Evolutionary conservation across 2,113 vertebrate genomes (phyloP).

Genomic region (Antennarius striatus): DNA sequence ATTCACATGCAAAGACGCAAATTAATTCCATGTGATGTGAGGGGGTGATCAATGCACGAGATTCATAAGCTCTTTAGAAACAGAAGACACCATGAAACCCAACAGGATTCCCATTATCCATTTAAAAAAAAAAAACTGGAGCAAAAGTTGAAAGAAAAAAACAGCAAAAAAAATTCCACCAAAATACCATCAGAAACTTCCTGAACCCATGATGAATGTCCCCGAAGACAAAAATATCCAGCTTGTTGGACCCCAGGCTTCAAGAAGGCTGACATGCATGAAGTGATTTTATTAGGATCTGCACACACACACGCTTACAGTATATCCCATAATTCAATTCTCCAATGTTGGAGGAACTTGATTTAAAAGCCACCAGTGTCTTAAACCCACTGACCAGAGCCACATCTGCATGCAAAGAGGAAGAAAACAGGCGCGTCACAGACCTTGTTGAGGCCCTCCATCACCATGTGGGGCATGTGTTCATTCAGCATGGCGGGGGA

Average conservation of each 20-base stretch:
- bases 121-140: background rate
- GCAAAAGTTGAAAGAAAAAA: too few species aligned
- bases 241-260: too few species aligned
- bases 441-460: constrained; percentile 98
- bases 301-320: background rate
- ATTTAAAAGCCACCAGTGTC: background rate
- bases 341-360: constrained; percentile 11
- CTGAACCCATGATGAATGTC: too few species aligned
- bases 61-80: constrained; percentile 12
- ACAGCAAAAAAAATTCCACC: too few species aligned
- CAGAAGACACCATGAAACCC: constrained; percentile 43
- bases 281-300: too few species aligned
- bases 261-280: too few species aligned
- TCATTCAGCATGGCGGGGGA: constrained; percentile 98
- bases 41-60: constrained; percentile 24
- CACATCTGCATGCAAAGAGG: constrained; percentile 16
- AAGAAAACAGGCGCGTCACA: constrained; percentile 42
- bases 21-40: constrained; percentile 8
- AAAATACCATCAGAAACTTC: too few species aligned
- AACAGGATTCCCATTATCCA: constrained; percentile 51
- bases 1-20: constrained; percentile 60
- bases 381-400: background rate
- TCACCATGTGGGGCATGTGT: constrained; percentile 96
- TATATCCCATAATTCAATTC: constrained; percentile 2
- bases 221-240: too few species aligned